Conservation (phyloP, 2,797 vertebrate genomes). For the Yasuhikotakia modesta region DNA sequence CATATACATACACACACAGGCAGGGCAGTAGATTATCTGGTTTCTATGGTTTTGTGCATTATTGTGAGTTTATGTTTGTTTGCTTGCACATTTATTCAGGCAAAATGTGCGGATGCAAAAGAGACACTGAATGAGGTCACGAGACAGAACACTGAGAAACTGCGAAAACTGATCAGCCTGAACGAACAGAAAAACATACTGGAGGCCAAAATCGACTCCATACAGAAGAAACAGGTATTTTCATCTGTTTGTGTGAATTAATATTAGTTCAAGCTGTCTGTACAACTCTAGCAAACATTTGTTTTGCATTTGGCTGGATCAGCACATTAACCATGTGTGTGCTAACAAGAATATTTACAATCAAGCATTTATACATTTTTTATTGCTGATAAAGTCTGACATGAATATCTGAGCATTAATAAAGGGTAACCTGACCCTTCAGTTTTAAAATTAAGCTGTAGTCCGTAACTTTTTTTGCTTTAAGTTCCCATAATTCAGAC, state of each 20-base stretch:
- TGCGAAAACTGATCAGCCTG: constrained; percentile 74
- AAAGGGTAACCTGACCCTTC: no score
- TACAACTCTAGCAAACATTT: no score
- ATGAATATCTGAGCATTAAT: no score
- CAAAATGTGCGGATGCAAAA: constrained; percentile 71
- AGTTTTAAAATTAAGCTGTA: no score
- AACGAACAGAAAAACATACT: constrained; percentile 77
- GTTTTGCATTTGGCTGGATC: no score
- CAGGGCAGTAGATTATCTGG: neutral
- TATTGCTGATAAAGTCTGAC: no score
- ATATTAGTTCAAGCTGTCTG: neutral
- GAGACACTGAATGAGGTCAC: constrained; percentile 76
- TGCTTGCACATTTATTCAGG: constrained; percentile 73
- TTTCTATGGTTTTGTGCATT: neutral
- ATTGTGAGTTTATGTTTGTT: constrained; percentile 13
- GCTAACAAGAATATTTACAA: no score
- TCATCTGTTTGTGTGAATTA: constrained; percentile 22
- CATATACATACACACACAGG: no score
- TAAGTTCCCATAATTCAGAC: neutral
- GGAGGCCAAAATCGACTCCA: constrained; percentile 74
- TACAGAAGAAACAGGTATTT: constrained; percentile 78
- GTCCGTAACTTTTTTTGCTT: no score
- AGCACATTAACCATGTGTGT: no score
- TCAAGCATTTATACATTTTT: no score
- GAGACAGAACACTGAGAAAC: constrained; percentile 76